phyloP scores from a whole-genome alignment of 2,113 vertebrate genomes.

The Ginglymostoma cirratum region DNA sequence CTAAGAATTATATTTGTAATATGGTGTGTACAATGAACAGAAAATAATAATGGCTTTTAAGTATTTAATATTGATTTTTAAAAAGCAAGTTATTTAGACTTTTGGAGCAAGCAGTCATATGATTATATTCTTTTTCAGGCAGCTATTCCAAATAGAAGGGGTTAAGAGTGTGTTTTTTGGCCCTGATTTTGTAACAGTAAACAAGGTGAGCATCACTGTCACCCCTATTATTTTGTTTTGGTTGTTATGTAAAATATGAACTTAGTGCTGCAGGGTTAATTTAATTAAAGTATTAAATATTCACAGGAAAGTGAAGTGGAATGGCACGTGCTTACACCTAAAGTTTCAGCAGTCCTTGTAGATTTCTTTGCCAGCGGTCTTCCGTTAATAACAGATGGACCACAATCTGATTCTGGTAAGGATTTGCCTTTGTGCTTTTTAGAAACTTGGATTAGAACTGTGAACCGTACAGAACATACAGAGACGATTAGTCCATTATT shows the following conservation, averaged over 20 bases:
- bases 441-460: background rate
- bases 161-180: slow-evolving; percentile 71
- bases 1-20: background rate
- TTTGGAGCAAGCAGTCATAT: background rate
- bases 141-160: slow-evolving; percentile 67
- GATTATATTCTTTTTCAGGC: slow-evolving; percentile 48
- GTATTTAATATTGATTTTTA: background rate
- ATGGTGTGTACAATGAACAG: background rate
- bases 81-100: background rate
- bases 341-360: slow-evolving; percentile 53
- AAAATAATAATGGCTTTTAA: background rate
- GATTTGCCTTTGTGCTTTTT: background rate
- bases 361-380: slow-evolving; percentile 63
- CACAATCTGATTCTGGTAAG: slow-evolving; percentile 60
- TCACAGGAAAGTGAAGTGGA: slow-evolving; percentile 59
- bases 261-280: background rate
- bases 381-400: slow-evolving; percentile 53
- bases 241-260: background rate
- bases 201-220: slow-evolving; percentile 54
- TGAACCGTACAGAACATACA: too few species aligned
- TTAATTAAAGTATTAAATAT: slow-evolving; percentile 9
- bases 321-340: slow-evolving; percentile 59
- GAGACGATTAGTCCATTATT: background rate
- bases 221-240: background rate
- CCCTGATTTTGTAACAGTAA: slow-evolving; percentile 69